A percentile compares a stretch with the other conserved stretches of the same genome.
Conservation (phyloP, 2,797 vertebrate genomes). For the Clarias fuscus region DNA sequence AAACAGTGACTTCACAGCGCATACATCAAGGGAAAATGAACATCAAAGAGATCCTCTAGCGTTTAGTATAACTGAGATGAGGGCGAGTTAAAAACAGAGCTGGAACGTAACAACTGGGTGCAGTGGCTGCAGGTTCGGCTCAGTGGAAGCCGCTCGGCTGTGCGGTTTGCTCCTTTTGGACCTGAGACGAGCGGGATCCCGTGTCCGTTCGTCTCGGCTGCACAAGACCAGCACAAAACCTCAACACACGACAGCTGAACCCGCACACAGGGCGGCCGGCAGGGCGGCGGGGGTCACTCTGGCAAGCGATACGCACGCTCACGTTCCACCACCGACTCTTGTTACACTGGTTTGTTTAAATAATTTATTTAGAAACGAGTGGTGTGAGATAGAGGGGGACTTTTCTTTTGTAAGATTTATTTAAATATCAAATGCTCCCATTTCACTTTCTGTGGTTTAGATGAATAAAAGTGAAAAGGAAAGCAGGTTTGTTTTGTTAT, state of each 20-base stretch:
- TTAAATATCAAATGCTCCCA: neutral
- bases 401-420: neutral
- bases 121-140: neutral
- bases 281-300: constrained; percentile 61
- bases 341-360: neutral
- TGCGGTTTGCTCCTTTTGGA: constrained; percentile 64
- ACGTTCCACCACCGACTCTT: neutral
- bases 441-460: neutral
- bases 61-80: neutral
- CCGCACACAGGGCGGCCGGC: constrained; percentile 61
- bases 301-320: constrained; percentile 25
- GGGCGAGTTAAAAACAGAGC: constrained; percentile 17
- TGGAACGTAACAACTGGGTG: neutral
- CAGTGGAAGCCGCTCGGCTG: constrained; percentile 58
- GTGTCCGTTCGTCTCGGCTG: constrained; percentile 61
- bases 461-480: neutral
- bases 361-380: neutral
- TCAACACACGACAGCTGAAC: constrained; percentile 73
- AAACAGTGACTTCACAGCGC: neutral
- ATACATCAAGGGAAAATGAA: neutral
- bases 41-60: neutral
- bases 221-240: constrained; percentile 74
- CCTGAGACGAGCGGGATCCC: constrained; percentile 62
- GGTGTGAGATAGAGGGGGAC: neutral
- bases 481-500: neutral